Evolutionary conservation across 1,140 invertebrate genomes (phyloP).

Genomic region (Proctacanthus coquilletti): DNA sequence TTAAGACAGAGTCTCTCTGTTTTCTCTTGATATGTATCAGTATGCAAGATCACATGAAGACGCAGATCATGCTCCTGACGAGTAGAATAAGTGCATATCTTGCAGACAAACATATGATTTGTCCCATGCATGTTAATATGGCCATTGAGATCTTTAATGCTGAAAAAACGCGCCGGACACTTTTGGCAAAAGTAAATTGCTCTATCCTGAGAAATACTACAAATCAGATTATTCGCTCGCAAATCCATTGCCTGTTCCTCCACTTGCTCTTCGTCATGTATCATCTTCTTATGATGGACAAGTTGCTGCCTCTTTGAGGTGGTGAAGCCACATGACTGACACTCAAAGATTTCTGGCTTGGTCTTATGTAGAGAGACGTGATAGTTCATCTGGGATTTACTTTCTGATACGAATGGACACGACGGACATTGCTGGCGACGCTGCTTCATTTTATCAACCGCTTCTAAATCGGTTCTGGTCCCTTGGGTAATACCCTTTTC

Average conservation of each 20-base stretch:
- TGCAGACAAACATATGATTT: conserved; percentile 42
- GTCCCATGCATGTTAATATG: conserved; percentile 41
- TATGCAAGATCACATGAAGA: conserved; percentile 64
- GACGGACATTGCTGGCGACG: conserved; percentile 47
- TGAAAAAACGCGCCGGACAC: conserved; percentile 58
- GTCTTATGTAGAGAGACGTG: conserved; percentile 73
- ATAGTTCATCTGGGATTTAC: conserved; percentile 68
- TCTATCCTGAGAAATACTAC: conserved; percentile 29
- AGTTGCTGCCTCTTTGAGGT: conserved; percentile 63
- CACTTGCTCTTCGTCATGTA: conserved; percentile 40
- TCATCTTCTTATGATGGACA: conserved; percentile 57
- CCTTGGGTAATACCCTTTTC: too few relatives aligned
- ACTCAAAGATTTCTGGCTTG: conserved; percentile 55
- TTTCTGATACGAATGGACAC: conserved; percentile 68
- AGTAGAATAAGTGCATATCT: conserved; percentile 63
- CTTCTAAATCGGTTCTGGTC: too few relatives aligned
- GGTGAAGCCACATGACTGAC: conserved; percentile 64
- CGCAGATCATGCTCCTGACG: conserved; percentile 49
- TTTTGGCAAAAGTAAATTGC: conserved; percentile 39
- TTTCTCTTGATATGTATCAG: conserved; percentile 63
- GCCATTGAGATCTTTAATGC: conserved; percentile 40
- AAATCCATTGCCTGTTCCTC: conserved; percentile 10
- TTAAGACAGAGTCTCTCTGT: conserved; percentile 52
- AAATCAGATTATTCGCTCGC: conserved; percentile 31
- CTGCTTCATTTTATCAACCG: conserved; percentile 31